phyloP scores from a whole-genome alignment of 2,888 invertebrate genomes.

The Eudemis profundana region DNA sequence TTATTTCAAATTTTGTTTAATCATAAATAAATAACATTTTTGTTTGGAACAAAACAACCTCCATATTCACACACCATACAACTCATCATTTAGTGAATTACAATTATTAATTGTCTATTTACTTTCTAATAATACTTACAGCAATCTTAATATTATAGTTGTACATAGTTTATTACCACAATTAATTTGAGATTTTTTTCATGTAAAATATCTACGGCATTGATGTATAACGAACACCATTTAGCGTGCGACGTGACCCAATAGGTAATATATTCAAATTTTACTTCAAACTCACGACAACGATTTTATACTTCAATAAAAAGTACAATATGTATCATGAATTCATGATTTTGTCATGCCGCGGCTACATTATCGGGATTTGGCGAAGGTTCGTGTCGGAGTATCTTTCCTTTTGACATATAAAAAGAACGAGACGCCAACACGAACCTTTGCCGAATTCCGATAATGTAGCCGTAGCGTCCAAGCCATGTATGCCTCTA shows the following conservation, averaged over 20 bases:
- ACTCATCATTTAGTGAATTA: constrained; percentile 81
- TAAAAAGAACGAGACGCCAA: too few species aligned
- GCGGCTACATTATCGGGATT: too few species aligned
- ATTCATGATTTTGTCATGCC: too few species aligned
- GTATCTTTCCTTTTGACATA: not conserved
- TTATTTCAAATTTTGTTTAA: constrained; percentile 85
- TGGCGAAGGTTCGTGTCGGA: too few species aligned
- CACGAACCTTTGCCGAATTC: too few species aligned
- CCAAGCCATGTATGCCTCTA: too few species aligned
- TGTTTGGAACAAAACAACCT: constrained; percentile 85
- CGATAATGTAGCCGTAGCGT: too few species aligned
- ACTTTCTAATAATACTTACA: constrained; percentile 85
- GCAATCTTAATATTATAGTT: constrained; percentile 81
- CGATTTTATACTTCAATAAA: not conserved
- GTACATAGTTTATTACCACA: constrained; percentile 84
- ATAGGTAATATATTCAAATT: not conserved
- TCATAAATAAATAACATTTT: constrained; percentile 86
- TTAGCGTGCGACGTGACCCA: too few species aligned
- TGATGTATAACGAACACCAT: constrained; percentile 23
- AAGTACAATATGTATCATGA: not conserved
- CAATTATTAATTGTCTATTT: constrained; percentile 81
- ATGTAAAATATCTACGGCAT: constrained; percentile 67
- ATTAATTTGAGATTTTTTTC: constrained; percentile 82
- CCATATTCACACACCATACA: constrained; percentile 83
- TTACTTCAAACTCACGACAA: not conserved